Conservation (phyloP, 1,140 invertebrate species). For the Hylaeus volcanicus region DNA sequence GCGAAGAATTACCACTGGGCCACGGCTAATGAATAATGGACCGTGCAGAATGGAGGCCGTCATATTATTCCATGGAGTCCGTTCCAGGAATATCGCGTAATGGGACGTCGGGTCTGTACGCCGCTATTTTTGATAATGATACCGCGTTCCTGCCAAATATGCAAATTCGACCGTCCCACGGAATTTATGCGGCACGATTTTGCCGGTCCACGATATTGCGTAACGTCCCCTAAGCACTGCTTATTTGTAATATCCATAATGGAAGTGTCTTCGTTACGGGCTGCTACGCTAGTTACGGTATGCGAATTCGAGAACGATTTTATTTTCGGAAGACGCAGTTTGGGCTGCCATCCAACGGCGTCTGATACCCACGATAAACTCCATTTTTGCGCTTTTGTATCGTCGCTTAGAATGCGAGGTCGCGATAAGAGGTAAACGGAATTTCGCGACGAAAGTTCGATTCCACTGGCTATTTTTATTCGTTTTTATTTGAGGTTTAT, state of each 20-base stretch:
- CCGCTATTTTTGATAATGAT: slow-evolving; percentile 13
- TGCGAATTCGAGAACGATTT: background rate
- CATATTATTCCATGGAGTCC: background rate
- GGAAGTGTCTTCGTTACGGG: slow-evolving; percentile 1
- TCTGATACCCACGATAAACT: background rate
- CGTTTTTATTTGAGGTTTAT: too few species aligned
- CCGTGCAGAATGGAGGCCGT: background rate
- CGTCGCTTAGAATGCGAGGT: too few species aligned
- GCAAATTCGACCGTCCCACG: background rate
- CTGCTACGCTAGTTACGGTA: background rate
- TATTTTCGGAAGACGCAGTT: background rate
- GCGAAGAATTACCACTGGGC: background rate
- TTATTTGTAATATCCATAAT: slow-evolving; percentile 22
- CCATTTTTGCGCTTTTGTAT: background rate
- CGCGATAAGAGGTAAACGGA: too few species aligned
- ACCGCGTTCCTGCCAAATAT: slow-evolving; percentile 8
- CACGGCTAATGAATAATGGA: background rate
- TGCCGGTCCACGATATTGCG: background rate
- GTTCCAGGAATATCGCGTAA: slow-evolving; percentile 1
- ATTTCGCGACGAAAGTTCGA: too few species aligned
- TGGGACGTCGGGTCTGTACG: background rate
- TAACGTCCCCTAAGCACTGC: slow-evolving; percentile 18
- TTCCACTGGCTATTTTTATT: too few species aligned
- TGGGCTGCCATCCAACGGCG: slow-evolving; percentile 7
- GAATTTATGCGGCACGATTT: background rate